A percentile compares a stretch with the other conserved stretches of the same genome.
Evolutionary conservation across 2,797 vertebrate genomes (phyloP).

Genomic region (Anisognathus igniventris): DNA sequence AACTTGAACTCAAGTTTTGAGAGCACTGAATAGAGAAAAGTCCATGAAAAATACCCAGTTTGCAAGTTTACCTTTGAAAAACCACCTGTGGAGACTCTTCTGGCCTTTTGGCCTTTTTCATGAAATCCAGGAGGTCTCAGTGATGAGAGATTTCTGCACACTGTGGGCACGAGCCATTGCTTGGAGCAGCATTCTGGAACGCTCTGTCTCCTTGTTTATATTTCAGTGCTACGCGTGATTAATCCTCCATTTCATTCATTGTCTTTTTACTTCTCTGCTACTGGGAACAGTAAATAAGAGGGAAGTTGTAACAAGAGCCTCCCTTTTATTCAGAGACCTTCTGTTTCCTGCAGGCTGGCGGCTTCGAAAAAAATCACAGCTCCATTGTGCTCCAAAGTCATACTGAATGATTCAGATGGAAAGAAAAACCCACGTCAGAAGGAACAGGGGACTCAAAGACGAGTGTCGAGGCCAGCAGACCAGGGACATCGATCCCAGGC

Average conservation of each 20-base stretch:
- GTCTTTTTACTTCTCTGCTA: constrained; percentile 48
- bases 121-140: background rate
- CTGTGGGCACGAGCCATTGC: rapidly evolving
- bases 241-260: constrained; percentile 47
- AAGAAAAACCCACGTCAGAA: background rate
- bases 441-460: background rate
- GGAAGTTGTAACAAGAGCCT: constrained; percentile 61
- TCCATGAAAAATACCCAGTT: background rate
- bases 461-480: rapidly evolving
- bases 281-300: constrained; percentile 61
- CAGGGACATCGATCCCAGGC: background rate
- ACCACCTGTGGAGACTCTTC: background rate
- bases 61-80: background rate
- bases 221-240: background rate
- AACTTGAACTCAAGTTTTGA: background rate
- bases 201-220: background rate
- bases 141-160: background rate
- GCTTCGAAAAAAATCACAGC: constrained; percentile 37
- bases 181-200: background rate
- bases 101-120: background rate
- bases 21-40: background rate
- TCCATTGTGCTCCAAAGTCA: constrained; percentile 11
- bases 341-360: constrained; percentile 54
- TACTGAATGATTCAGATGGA: constrained; percentile 7
- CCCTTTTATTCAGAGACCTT: constrained; percentile 55